Evolutionary conservation across 2,888 invertebrate species (phyloP).

Genomic region (Polydesmus complanatus): DNA sequence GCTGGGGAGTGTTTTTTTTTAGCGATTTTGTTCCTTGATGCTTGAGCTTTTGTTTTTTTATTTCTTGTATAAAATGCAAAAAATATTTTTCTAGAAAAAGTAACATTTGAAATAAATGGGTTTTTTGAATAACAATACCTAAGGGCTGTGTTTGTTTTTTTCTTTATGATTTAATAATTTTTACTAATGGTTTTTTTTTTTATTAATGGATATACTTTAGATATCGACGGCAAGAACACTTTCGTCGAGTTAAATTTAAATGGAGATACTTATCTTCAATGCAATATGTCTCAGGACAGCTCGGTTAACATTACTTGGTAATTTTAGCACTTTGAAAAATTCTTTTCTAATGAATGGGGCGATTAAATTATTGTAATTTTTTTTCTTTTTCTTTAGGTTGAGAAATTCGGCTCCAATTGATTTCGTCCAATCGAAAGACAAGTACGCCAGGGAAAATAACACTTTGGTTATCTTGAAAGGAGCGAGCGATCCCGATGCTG

Average conservation of each 20-base stretch:
- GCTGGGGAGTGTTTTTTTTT: no score
- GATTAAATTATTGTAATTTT: not conserved
- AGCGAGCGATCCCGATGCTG: constrained; percentile 12
- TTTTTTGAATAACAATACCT: no score
- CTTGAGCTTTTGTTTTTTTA: no score
- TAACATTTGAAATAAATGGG: no score
- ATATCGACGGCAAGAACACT: not conserved
- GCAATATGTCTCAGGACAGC: constrained; percentile 7
- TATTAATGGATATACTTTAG: not conserved
- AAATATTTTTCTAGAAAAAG: no score
- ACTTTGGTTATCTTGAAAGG: constrained; percentile 6
- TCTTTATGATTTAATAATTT: not conserved
- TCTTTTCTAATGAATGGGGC: not conserved
- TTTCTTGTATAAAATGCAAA: no score
- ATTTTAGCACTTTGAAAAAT: not conserved
- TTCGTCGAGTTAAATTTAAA: not conserved
- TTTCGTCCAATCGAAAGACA: not conserved
- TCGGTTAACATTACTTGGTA: constrained; percentile 8
- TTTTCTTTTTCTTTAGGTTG: not conserved
- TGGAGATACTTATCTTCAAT: not conserved
- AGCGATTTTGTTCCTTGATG: no score
- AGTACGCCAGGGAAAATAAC: constrained; percentile 1
- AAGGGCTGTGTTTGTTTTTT: no score
- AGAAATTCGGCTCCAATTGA: not conserved
- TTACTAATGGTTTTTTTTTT: not conserved